Conservation (phyloP, 2,113 vertebrate species). For the Saimiri boliviensis region DNA sequence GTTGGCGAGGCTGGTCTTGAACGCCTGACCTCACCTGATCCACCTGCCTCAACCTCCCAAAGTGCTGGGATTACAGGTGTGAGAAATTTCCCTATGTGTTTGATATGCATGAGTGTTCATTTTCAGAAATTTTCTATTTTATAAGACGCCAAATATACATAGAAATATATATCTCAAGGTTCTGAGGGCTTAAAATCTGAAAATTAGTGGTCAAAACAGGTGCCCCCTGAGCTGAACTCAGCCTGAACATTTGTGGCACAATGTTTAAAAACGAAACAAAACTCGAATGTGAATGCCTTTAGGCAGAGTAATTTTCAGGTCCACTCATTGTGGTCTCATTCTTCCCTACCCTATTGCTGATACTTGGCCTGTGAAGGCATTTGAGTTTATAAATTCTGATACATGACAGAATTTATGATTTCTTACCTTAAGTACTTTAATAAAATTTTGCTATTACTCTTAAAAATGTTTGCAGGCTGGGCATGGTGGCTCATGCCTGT, state of each 20-base stretch:
- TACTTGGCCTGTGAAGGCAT: not conserved
- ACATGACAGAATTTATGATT: constrained; percentile 2
- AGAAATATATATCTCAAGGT: not conserved
- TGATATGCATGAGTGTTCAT: not conserved
- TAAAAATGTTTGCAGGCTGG: not conserved
- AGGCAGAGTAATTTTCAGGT: not conserved
- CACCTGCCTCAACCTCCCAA: too few relatives aligned
- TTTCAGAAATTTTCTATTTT: not conserved
- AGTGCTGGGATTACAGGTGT: not conserved
- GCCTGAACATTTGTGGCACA: not conserved
- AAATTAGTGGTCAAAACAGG: not conserved
- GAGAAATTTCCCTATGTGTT: constrained; percentile 14
- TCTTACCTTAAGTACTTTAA: not conserved
- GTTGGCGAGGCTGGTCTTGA: too few relatives aligned
- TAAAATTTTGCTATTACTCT: not conserved
- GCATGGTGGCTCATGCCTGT: too few relatives aligned
- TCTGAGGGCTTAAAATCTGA: not conserved
- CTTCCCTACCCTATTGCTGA: not conserved
- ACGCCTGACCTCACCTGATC: too few relatives aligned
- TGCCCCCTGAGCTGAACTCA: not conserved
- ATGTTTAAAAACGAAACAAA: not conserved
- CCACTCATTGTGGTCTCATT: not conserved
- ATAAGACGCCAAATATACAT: not conserved
- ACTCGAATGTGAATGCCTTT: not conserved
- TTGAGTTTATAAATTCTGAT: constrained; percentile 27